Base-by-base conservation (phyloP, 1,140 invertebrate genomes). In the Ceratosolen solmsi region DNA sequence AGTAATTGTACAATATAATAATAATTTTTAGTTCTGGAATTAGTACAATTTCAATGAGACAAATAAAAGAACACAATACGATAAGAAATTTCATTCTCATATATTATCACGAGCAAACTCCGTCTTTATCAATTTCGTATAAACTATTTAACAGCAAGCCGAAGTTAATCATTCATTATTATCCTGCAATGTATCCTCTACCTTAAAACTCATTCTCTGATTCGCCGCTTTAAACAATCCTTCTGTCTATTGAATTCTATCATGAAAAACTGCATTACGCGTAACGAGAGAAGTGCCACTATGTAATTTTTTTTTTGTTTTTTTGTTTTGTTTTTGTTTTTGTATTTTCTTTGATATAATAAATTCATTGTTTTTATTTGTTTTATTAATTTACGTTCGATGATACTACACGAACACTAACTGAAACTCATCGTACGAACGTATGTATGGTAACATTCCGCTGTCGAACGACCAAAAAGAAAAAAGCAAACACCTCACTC, bases 141-240 rank as follows among this genome's bases (percentile, higher is more conserved):
- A 79, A 78, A 78, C 60, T 83, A 82, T 82, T 74, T 36, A 74
- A 79, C 70, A 79, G 73, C 76, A 82, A 78, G 74, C 63, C 65
- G 58, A 77, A 71, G 20, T 54, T 54, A 54, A 11, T 51, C 65
- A 73, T 27, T 78, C 9, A 56, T 33, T 75, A 74, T 72, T 65
- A 77, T 65, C 11, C 58, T 17, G 15, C 38, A 36, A 15, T 72
- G 27, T 54, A 78, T 63, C 25, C 17, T 51, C 54, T 77, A 82
- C 70, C 41, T 63, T 60, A 73, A 82, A 78, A 82, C 27, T 82
- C 65, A 78, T 82, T 82, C 41, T 78, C 74, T 78, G 75, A 78
- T 78, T 78, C 63, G 65, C 49, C 65, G 46, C 27, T 60, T 22
- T 49, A 38, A 54, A 72, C 36, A 70, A 30, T 72, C 36, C 60